phyloP scores from a whole-genome alignment of 2,888 invertebrate species.

The Acleris laterana region DNA sequence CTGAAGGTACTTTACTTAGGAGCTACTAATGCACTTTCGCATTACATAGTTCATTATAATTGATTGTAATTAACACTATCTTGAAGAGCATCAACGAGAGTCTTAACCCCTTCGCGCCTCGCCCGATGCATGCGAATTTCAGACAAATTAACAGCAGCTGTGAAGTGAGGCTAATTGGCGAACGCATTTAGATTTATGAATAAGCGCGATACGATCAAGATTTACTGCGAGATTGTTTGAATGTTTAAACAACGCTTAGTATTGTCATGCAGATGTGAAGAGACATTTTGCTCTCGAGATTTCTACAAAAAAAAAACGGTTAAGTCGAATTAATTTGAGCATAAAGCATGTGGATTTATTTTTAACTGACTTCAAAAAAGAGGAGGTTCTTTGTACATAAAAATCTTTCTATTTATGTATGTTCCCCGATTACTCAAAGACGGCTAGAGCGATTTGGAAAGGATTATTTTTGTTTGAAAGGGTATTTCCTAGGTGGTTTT shows the following conservation, averaged over 20 bases:
- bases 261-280: neutral
- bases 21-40: too few species aligned
- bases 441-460: too few species aligned
- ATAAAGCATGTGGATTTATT: neutral
- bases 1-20: too few species aligned
- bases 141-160: constrained; percentile 78
- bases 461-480: too few species aligned
- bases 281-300: neutral
- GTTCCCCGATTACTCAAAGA: too few species aligned
- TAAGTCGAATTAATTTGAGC: neutral
- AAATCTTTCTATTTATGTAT: too few species aligned
- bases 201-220: constrained; percentile 45
- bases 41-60: too few species aligned
- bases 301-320: too few species aligned
- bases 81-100: neutral
- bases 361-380: too few species aligned
- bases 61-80: neutral
- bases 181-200: constrained; percentile 73
- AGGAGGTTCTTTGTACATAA: too few species aligned
- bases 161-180: constrained; percentile 69
- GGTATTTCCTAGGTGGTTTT: too few species aligned
- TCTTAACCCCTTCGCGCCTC: constrained; percentile 24
- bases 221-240: constrained; percentile 20
- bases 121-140: constrained; percentile 48
- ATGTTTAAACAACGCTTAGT: neutral